These are phyloP conservation scores for Acestrorhynchus altus DNA, from an alignment of 2,797 vertebrate genomes.

Conservation along the genomic window DNA sequence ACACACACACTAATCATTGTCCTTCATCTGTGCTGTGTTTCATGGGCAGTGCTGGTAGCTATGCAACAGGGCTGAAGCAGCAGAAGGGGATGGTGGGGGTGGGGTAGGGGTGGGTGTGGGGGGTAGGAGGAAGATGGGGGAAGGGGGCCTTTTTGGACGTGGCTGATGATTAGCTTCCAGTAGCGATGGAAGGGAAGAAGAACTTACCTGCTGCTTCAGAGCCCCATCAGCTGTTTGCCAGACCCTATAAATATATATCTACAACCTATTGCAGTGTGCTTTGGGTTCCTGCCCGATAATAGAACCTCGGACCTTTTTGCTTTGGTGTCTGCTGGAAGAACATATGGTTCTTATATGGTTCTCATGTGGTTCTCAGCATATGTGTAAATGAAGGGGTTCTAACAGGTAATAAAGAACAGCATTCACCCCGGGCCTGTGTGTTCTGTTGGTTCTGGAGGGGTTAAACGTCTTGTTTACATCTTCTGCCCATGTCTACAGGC, in stretches of 20 bases:
- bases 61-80: conserved; percentile 59
- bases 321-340: too few relatives aligned
- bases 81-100: conserved; percentile 45
- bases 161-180: conserved; percentile 45
- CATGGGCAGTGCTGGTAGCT: conserved; percentile 62
- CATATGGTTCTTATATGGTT: too few relatives aligned
- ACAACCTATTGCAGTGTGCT: not conserved
- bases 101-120: conserved; percentile 35
- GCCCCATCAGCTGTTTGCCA: conserved; percentile 3
- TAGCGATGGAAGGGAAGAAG: conserved; percentile 23
- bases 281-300: not conserved
- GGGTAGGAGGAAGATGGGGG: conserved; percentile 42
- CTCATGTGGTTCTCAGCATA: too few relatives aligned
- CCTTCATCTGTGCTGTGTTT: conserved; percentile 57
- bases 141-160: conserved; percentile 34
- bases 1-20: conserved; percentile 55
- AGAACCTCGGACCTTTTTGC: too few relatives aligned
- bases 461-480: not conserved
- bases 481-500: not conserved
- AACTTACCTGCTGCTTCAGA: conserved; percentile 47
- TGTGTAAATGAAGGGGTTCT: too few relatives aligned
- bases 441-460: too few relatives aligned
- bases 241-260: too few relatives aligned
- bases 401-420: too few relatives aligned
- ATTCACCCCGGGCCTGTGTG: too few relatives aligned